These are phyloP conservation scores for Magallana nippona DNA, from an alignment of 2,888 invertebrate genomes.

Conservation along the genomic window DNA sequence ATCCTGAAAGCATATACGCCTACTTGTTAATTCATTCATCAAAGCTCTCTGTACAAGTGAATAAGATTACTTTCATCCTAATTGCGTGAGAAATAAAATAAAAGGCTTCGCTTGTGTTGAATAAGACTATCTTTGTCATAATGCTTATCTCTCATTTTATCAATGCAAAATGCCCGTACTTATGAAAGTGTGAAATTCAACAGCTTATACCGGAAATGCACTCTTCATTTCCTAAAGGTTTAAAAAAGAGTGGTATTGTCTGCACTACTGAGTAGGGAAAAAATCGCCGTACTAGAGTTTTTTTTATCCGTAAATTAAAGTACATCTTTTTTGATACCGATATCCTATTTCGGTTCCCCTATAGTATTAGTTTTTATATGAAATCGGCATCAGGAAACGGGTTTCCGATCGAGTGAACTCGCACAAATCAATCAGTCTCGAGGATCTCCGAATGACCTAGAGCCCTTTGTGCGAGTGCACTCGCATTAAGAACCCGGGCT, in stretches of 20 bases:
- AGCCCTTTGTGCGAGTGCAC: not conserved
- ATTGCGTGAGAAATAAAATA: no score
- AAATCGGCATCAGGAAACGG: constrained; percentile 2
- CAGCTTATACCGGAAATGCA: constrained; percentile 2
- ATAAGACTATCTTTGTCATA: no score
- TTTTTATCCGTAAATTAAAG: not conserved
- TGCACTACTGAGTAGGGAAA: no score
- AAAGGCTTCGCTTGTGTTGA: no score
- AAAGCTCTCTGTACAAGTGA: no score
- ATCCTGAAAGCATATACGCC: no score
- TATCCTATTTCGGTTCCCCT: not conserved
- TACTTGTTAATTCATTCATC: no score
- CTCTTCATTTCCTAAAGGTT: not conserved
- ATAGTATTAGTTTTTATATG: not conserved
- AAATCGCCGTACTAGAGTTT: no score
- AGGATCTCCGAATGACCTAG: not conserved
- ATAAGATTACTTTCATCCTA: no score
- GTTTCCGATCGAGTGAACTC: not conserved
- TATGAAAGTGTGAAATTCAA: not conserved
- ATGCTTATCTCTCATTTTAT: no score
- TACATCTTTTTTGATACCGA: not conserved
- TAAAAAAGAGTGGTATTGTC: not conserved
- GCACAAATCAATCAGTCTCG: not conserved
- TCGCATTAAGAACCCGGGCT: not conserved
- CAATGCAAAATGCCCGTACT: no score